phyloP scores from a whole-genome alignment of 2,888 invertebrate genomes.

The Dromius quadrimaculatus region DNA sequence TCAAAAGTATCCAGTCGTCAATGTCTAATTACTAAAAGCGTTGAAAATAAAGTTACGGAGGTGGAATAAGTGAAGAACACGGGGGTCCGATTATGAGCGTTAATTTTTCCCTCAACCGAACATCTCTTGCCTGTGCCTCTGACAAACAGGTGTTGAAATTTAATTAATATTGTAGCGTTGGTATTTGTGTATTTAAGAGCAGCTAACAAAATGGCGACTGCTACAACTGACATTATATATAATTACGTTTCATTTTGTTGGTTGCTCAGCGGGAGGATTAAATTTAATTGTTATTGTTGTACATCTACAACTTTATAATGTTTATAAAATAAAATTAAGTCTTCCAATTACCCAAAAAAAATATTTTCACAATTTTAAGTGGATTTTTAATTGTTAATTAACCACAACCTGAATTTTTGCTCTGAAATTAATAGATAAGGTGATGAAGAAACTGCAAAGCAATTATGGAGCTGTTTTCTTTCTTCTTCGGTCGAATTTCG shows the following conservation, averaged over 20 bases:
- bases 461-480: no score
- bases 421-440: no score
- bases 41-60: slow-evolving; percentile 31
- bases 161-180: slow-evolving; percentile 44
- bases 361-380: no score
- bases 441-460: no score
- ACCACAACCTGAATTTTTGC: no score
- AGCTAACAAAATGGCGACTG: slow-evolving; percentile 22
- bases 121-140: slow-evolving; percentile 6
- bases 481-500: no score
- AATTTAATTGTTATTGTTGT: slow-evolving; percentile 26
- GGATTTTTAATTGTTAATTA: no score
- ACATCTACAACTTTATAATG: not conserved
- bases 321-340: no score
- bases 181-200: slow-evolving; percentile 36
- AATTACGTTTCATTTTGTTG: slow-evolving; percentile 27
- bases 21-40: slow-evolving; percentile 22
- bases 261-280: slow-evolving; percentile 20
- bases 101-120: slow-evolving; percentile 40
- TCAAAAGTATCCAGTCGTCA: no score
- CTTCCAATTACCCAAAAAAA: no score
- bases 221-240: slow-evolving; percentile 38
- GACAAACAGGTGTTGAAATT: slow-evolving; percentile 46
- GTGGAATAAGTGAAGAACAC: slow-evolving; percentile 25
- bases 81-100: slow-evolving; percentile 40